These are phyloP conservation scores for Perca flavescens DNA, from an alignment of 2,113 vertebrate species.

Conservation along the genomic window DNA sequence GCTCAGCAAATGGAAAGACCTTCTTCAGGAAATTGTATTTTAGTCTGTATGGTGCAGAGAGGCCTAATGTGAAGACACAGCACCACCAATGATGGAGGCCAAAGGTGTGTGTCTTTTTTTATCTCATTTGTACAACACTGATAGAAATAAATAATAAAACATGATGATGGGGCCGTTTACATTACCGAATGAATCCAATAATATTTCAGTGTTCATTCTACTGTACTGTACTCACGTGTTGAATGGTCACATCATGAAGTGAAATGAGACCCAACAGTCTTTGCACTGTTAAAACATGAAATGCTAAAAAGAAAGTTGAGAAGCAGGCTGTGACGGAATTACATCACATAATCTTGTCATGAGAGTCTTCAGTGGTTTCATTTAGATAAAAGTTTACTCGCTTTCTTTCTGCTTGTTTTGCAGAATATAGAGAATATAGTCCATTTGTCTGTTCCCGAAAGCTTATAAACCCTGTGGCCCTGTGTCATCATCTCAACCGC, in stretches of 20 bases:
- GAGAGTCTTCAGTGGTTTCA: neutral
- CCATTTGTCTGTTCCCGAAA: slow-evolving; percentile 25
- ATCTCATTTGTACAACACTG: neutral
- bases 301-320: neutral
- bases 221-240: neutral
- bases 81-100: neutral
- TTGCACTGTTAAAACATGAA: neutral
- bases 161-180: too few species aligned
- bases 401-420: slow-evolving; percentile 36
- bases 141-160: neutral
- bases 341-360: neutral
- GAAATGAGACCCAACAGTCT: neutral
- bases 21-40: neutral
- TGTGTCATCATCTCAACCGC: slow-evolving; percentile 35
- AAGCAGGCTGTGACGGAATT: neutral
- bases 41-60: neutral
- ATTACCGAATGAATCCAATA: neutral
- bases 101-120: neutral
- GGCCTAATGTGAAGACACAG: neutral
- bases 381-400: neutral
- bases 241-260: neutral
- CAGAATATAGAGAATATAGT: slow-evolving; percentile 22
- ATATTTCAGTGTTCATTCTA: neutral
- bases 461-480: slow-evolving; percentile 6
- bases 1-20: neutral